Conservation (phyloP, 2,113 vertebrate species). For the Ceratotherium simum region DNA sequence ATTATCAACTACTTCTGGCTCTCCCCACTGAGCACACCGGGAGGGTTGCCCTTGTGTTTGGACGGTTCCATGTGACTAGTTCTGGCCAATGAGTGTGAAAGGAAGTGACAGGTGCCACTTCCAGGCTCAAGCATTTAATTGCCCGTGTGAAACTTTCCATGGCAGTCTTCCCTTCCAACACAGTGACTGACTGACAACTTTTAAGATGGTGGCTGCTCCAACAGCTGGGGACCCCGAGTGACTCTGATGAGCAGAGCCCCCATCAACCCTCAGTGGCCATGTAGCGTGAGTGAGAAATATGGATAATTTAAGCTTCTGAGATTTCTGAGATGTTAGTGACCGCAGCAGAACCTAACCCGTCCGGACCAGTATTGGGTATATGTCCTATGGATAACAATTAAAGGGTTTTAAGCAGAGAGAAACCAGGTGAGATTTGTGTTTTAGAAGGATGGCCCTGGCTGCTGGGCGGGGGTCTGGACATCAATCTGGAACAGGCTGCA, state of each 20-base stretch:
- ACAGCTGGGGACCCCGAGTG: background rate
- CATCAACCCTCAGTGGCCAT: background rate
- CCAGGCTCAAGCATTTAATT: background rate
- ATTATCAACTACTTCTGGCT: background rate
- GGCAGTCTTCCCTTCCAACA: background rate
- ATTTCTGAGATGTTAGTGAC: background rate
- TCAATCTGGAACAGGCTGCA: background rate
- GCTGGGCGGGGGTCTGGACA: background rate
- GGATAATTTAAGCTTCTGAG: background rate
- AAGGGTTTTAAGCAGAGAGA: conserved; percentile 5
- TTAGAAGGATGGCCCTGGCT: background rate
- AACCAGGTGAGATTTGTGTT: background rate
- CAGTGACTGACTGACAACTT: background rate
- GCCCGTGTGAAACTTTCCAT: background rate
- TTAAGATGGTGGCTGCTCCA: background rate
- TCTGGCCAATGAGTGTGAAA: background rate
- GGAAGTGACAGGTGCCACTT: background rate
- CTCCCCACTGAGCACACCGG: background rate
- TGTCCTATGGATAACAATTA: background rate
- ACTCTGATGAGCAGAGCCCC: background rate
- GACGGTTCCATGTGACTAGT: background rate
- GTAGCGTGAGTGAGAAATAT: background rate
- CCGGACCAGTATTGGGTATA: background rate
- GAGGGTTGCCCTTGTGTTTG: background rate
- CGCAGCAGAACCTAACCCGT: background rate